Evolutionary conservation across 92 coral and sea anemone genomes (phyloP).

Genomic region (Epizoanthus ramosus): DNA sequence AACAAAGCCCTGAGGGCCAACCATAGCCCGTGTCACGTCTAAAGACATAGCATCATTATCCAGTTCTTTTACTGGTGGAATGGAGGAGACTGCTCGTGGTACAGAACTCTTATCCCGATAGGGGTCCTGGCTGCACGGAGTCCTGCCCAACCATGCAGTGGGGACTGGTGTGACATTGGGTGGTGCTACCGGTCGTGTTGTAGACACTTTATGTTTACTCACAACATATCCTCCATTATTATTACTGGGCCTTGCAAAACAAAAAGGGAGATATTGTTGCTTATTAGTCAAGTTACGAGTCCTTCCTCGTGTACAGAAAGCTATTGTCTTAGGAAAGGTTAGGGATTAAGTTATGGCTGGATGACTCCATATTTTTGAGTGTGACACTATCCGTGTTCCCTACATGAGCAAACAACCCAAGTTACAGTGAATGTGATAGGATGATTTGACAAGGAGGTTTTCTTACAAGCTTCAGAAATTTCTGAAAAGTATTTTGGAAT

Average conservation of each 20-base stretch:
- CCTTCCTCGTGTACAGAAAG: no score
- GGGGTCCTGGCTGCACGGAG: constrained; percentile 41
- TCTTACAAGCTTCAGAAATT: no score
- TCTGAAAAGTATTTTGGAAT: no score
- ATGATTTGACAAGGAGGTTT: no score
- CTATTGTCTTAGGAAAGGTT: no score
- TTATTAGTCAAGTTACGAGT: neutral
- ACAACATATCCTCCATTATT: constrained; percentile 58
- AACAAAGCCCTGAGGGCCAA: constrained; percentile 30
- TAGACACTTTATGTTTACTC: constrained; percentile 50
- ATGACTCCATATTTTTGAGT: no score
- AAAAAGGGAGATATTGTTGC: neutral
- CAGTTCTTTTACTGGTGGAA: constrained; percentile 63
- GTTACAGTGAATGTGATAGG: neutral
- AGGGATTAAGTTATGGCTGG: no score
- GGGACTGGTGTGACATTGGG: constrained; percentile 77
- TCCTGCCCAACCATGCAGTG: constrained; percentile 69
- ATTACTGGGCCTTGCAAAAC: neutral
- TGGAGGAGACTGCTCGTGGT: constrained; percentile 65
- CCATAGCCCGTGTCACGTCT: constrained; percentile 67
- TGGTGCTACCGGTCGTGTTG: constrained; percentile 30
- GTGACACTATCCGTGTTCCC: no score
- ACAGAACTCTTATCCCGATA: constrained; percentile 56
- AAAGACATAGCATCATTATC: constrained; percentile 71
- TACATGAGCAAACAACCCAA: neutral